Base-by-base conservation (phyloP, 2,113 vertebrate species). In the Hypocryptadius cinnamomeus region DNA sequence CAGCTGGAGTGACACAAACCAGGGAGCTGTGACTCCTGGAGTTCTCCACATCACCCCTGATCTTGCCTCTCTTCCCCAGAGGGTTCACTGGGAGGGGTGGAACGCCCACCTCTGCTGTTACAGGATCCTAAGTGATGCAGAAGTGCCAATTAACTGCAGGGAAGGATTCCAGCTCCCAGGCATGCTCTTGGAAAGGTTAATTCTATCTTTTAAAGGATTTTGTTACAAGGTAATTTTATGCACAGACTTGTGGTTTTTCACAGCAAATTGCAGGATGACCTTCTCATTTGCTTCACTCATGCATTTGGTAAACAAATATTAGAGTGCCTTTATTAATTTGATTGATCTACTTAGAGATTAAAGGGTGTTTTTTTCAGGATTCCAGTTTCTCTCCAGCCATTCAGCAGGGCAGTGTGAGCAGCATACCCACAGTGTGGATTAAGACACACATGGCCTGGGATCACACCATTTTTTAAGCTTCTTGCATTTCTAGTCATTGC, bases 131-230 rank as follows among this genome's bases (percentile, higher is more conserved):
- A n/a, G 31, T 9, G 74, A 39, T 59, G 59, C 84, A 69, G 37
- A 63, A 61, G 27, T 40, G 89, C 61, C 92, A 47, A 3, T 91
- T 85, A 77, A 63, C n/a, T 22, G 31, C 35, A 25, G 53, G 28
- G 73, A 33, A 77, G 35, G 15, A 3, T 79, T 74, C 40, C 48
- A 79, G 79, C 93, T 93, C 94, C 56, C 66, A 63, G 92, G 45
- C 72, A 14, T 90, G 35, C 57, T 59, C 89, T 90, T 50, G 79
- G 54, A 86, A 92, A 95, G 91, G 94, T 95, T 95, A 89, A 94
- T 95, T 95, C 96, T 93, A 76, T 93, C 94, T 92, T 89, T 94
- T 92, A 90, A 86, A 91, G 86, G 91, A 76, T 95, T 94, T 97
- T 65, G 83, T 90, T 86, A 82, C 77, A 56, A 78, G 54, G 65